Evolutionary conservation across 2,113 vertebrate genomes (phyloP).

Genomic region (Anthoscopus minutus): DNA sequence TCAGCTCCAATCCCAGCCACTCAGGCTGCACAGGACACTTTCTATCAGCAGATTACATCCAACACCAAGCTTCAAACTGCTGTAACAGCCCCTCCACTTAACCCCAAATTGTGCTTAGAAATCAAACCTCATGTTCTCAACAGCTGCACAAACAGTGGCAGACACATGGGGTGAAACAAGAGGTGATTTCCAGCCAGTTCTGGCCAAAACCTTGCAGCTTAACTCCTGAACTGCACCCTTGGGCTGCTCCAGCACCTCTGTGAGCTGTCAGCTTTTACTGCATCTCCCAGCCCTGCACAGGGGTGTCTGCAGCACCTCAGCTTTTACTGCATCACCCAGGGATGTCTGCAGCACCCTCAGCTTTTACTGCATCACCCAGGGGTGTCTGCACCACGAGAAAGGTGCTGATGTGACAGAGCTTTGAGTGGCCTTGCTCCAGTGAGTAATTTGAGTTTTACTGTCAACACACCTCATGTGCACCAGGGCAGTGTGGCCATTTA

Average conservation of each 20-base stretch:
- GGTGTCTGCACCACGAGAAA: not conserved
- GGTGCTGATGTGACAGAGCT: not conserved
- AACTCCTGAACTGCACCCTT: not conserved
- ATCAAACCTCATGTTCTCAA: not conserved
- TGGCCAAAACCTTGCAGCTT: not conserved
- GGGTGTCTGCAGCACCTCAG: not conserved
- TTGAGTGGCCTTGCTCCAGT: not conserved
- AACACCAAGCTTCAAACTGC: not conserved
- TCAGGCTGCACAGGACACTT: not conserved
- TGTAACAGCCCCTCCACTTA: not conserved
- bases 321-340: not conserved
- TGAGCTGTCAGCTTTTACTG: not conserved
- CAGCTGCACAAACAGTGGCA: not conserved
- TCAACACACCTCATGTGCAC: too few species aligned
- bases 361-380: too few species aligned
- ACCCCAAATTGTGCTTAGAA: not conserved
- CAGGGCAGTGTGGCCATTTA: rapidly evolving
- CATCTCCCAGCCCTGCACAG: not conserved
- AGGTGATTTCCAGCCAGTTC: not conserved
- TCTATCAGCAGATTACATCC: not conserved
- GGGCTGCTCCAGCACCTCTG: not conserved
- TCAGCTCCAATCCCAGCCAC: not conserved
- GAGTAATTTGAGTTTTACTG: not conserved
- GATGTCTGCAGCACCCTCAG: not conserved
- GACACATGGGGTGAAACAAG: not conserved